Conservation (phyloP, 2,888 invertebrate species). For the Ochropleura plecta region DNA sequence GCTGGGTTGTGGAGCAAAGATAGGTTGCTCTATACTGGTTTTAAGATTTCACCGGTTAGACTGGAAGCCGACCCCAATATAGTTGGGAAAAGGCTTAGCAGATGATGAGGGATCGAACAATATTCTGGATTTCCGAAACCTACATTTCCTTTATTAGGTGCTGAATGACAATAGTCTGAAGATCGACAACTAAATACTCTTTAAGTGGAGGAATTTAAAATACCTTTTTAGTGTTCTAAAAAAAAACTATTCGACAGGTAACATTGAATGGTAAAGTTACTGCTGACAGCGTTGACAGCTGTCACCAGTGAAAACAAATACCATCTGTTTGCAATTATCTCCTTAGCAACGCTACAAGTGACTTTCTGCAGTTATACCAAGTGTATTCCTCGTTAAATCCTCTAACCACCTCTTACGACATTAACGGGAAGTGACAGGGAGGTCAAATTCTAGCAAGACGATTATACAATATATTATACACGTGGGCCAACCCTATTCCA, state of each 20-base stretch:
- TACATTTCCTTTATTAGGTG: too few species aligned
- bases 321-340: conserved; percentile 8
- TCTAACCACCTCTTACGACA: conserved; percentile 36
- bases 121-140: neutral
- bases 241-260: neutral
- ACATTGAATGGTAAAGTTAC: neutral
- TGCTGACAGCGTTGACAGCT: neutral
- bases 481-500: conserved; percentile 66
- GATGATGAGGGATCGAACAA: too few species aligned
- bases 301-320: conserved; percentile 11
- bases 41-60: too few species aligned
- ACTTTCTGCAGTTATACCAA: neutral
- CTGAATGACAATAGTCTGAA: neutral
- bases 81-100: too few species aligned
- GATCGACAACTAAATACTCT: neutral
- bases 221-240: neutral
- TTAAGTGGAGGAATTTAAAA: neutral
- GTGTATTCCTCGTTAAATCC: conserved; percentile 18
- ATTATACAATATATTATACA: conserved; percentile 43
- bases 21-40: too few species aligned
- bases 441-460: conserved; percentile 35
- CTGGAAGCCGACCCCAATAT: too few species aligned
- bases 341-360: neutral
- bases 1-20: too few species aligned
- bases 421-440: conserved; percentile 51